Evolutionary conservation across 1,140 invertebrate genomes (phyloP).

Genomic region (Coenobita brevimanus): DNA sequence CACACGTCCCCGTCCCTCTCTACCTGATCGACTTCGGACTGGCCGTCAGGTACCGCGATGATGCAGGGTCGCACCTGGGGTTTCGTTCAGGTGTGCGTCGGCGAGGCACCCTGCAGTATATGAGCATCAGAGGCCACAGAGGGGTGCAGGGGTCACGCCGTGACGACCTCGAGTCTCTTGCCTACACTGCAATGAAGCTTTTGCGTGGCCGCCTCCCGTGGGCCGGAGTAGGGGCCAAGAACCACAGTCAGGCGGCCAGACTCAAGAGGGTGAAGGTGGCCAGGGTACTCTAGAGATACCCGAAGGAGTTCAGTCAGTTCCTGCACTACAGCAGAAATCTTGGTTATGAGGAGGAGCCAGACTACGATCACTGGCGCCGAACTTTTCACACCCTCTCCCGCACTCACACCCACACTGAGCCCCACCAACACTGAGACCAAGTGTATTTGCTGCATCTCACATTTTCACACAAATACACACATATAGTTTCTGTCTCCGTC

Average conservation of each 20-base stretch:
- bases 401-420: no score
- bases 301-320: no score
- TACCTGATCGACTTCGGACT: slow-evolving; percentile 40
- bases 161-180: slow-evolving; percentile 39
- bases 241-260: neutral
- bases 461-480: no score
- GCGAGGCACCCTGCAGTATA: slow-evolving; percentile 19
- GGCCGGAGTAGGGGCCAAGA: neutral
- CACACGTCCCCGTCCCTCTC: neutral
- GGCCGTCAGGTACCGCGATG: neutral
- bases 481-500: no score
- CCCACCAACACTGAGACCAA: no score
- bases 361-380: no score
- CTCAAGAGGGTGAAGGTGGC: neutral
- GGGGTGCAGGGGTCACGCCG: neutral
- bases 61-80: neutral
- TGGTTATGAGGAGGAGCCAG: no score
- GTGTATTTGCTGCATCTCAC: no score
- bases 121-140: slow-evolving; percentile 4
- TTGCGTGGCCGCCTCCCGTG: slow-evolving; percentile 34
- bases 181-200: slow-evolving; percentile 17
- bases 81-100: neutral
- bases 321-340: no score
- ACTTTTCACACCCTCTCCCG: no score
- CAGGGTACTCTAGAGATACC: no score